Evolutionary conservation across 1,140 invertebrate species (phyloP), one percentile per base, ranked within the genome.

Genomic region (Saccostrea glomerata): DNA sequence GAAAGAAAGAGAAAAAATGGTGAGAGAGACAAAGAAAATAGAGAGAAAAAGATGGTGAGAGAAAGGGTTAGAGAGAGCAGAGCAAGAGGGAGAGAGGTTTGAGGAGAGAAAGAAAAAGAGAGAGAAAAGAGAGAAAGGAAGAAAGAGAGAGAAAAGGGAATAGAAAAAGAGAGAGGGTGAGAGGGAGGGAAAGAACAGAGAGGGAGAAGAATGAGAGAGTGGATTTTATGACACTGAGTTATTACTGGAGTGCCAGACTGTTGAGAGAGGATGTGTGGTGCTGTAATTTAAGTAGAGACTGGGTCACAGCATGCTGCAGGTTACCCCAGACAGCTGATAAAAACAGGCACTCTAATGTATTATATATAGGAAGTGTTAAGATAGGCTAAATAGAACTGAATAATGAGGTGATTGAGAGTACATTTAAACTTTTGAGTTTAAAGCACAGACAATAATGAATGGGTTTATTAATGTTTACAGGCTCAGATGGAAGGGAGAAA

Each of bases 31-130:
- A 85, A 92, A 91, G 73, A 87, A 70, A 89, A 89, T 77, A 92
- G 89, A 56, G 82, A 54, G 2, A n/a, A 13, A 73, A 12, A 89
- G 84, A 92, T 91, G 89, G 92, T 92, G 89, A 56, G 82, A 54
- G 2, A n/a, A 13, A 73, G 25, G 30, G 30, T 36, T 36, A 36
- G 30, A 36, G 30, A 36, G 30, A 36, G 30, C 0, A 36, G 30
- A 36, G 30, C 12, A 91, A 93, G 82, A 91, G 90, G 47, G 90
- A 93, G 85, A 91, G 85, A 88, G 92, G 83, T 88, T 90, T 54
- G 92, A 91, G 54, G 92, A 94, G 87, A 90, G 92, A 85, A 92
- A 91, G 73, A 90, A 87, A 70, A 89, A 89, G 84, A 92, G 89
- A 56, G 82, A 54, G 2, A n/a, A 13, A 73, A 12, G 30, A 93